Conservation (phyloP, 2,888 invertebrate species). For the Scaptomyza polygonia region DNA sequence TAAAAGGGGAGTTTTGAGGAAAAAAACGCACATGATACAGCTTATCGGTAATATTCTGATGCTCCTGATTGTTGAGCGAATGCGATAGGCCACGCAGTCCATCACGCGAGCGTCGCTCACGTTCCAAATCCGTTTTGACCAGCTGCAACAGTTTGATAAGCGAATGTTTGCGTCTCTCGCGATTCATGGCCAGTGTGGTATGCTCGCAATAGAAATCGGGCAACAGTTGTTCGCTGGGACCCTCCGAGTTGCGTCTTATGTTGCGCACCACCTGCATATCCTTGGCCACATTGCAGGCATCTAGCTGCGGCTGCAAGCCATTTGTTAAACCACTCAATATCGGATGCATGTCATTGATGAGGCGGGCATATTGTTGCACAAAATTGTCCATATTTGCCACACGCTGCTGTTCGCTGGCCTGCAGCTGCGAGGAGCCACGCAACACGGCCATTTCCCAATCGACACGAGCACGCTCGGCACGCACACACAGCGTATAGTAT, state of each 20-base stretch:
- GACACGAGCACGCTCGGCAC: constrained; percentile 94
- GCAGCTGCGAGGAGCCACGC: constrained; percentile 93
- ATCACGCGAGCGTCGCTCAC: constrained; percentile 94
- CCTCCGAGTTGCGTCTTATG: constrained; percentile 84
- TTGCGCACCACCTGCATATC: constrained; percentile 84
- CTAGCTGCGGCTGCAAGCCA: constrained; percentile 81
- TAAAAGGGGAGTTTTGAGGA: too few relatives aligned
- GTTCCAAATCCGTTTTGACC: constrained; percentile 94
- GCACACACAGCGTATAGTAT: constrained; percentile 95
- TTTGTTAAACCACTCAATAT: constrained; percentile 88
- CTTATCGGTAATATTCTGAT: constrained; percentile 95
- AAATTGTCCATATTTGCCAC: constrained; percentile 91
- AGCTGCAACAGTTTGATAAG: constrained; percentile 93
- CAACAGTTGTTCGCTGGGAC: constrained; percentile 91
- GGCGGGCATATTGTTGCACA: constrained; percentile 88
- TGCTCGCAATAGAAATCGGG: constrained; percentile 98
- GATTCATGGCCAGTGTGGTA: constrained; percentile 95
- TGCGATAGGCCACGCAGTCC: constrained; percentile 95
- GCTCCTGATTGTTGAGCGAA: constrained; percentile 95
- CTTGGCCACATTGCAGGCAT: constrained; percentile 83
- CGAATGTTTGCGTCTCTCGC: constrained; percentile 94
- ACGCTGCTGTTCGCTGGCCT: constrained; percentile 95
- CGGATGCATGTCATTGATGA: constrained; percentile 90
- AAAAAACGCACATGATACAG: constrained; percentile 93
- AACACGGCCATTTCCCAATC: constrained; percentile 96